Conservation (phyloP, 1,140 invertebrate genomes). For the Drosophila parabipectinata region DNA sequence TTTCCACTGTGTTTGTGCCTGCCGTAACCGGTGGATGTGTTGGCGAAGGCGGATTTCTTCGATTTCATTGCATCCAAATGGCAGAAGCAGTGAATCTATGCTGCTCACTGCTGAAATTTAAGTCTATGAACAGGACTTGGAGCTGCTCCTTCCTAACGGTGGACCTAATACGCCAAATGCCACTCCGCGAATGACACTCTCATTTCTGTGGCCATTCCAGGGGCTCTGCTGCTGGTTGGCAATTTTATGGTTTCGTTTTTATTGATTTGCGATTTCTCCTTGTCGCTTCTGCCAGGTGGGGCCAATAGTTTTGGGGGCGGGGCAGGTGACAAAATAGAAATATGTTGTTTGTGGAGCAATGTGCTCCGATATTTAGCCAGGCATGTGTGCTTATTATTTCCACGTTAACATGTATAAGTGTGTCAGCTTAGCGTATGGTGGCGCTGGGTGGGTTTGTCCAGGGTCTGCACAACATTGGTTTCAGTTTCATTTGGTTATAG, state of each 20-base stretch:
- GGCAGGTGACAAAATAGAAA: slow-evolving; percentile 40
- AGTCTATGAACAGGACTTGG: neutral
- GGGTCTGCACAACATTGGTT: slow-evolving; percentile 22
- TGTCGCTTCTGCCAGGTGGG: slow-evolving; percentile 9
- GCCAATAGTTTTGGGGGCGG: slow-evolving; percentile 7
- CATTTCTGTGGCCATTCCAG: slow-evolving; percentile 16
- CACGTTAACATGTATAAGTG: slow-evolving; percentile 34
- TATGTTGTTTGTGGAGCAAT: slow-evolving; percentile 60
- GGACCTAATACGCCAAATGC: slow-evolving; percentile 44
- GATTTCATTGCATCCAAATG: slow-evolving; percentile 72
- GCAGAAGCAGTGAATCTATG: slow-evolving; percentile 1
- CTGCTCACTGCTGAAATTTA: neutral
- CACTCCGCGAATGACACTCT: slow-evolving; percentile 46
- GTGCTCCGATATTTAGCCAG: slow-evolving; percentile 58
- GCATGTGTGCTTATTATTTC: slow-evolving; percentile 65
- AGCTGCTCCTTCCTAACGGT: slow-evolving; percentile 7
- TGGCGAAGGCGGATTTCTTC: slow-evolving; percentile 75
- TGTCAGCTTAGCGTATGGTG: slow-evolving; percentile 51
- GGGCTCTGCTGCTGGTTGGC: slow-evolving; percentile 23
- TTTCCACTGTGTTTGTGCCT: slow-evolving; percentile 69
- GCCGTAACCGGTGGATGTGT: slow-evolving; percentile 78
- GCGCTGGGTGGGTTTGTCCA: neutral
- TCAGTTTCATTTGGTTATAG: neutral
- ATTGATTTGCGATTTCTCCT: slow-evolving; percentile 64
- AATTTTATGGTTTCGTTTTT: slow-evolving; percentile 73